Conservation (phyloP, 2,888 invertebrate genomes). For the Drosophila diplacantha region DNA sequence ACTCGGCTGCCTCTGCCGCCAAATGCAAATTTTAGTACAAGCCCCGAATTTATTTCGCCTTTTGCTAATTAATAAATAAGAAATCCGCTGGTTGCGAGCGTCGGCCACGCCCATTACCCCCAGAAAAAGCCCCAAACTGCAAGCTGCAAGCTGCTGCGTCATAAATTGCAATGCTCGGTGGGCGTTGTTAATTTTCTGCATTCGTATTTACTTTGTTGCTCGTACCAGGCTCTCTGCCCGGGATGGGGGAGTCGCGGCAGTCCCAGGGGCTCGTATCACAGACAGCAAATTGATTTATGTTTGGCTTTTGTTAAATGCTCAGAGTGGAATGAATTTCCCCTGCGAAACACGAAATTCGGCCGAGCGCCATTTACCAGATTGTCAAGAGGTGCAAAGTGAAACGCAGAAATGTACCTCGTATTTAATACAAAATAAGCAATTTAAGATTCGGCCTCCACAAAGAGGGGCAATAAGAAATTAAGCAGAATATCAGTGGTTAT, state of each 20-base stretch:
- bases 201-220: constrained; percentile 67
- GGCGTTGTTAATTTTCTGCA: constrained; percentile 64
- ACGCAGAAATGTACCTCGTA: constrained; percentile 19
- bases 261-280: constrained; percentile 26
- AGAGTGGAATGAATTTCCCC: constrained; percentile 63
- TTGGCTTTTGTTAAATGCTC: constrained; percentile 66
- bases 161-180: constrained; percentile 64
- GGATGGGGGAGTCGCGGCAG: neutral
- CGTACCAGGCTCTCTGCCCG: constrained; percentile 27
- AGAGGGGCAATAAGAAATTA: constrained; percentile 16
- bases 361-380: constrained; percentile 49
- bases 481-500: constrained; percentile 13
- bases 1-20: constrained; percentile 9
- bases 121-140: constrained; percentile 36
- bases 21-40: constrained; percentile 62
- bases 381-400: constrained; percentile 48
- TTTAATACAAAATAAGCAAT: neutral
- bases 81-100: constrained; percentile 48
- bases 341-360: constrained; percentile 48
- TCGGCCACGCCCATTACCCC: constrained; percentile 51
- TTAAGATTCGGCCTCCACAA: constrained; percentile 7
- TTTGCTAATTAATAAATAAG: constrained; percentile 68
- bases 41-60: constrained; percentile 58
- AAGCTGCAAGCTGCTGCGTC: constrained; percentile 50
- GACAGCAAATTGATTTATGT: constrained; percentile 72